A percentile compares a stretch with the other conserved stretches of the same genome.
These are phyloP conservation scores for Aix galericulata DNA, from an alignment of 2,113 vertebrate species.

Conservation along the genomic window DNA sequence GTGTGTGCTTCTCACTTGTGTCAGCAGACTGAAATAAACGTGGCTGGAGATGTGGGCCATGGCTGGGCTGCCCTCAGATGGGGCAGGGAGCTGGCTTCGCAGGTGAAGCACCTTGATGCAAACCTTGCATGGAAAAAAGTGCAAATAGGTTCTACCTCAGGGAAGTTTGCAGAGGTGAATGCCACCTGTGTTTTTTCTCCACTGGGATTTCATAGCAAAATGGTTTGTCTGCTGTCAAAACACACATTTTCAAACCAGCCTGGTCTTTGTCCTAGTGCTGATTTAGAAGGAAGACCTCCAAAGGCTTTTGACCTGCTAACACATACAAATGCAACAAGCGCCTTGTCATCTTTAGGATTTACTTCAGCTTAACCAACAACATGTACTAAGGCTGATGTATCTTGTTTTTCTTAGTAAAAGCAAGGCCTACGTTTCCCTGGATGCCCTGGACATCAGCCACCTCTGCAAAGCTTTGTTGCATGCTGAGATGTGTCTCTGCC, in stretches of 20 bases:
- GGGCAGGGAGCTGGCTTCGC: background rate
- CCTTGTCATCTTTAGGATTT: background rate
- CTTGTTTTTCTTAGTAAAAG: background rate
- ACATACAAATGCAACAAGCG: background rate
- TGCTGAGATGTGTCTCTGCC: background rate
- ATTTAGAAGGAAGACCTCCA: background rate
- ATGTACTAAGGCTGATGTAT: background rate
- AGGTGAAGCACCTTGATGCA: background rate
- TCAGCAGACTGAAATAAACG: background rate
- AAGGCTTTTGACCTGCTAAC: background rate
- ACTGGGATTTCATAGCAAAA: background rate
- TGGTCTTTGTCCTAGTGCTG: background rate
- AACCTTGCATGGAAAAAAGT: background rate
- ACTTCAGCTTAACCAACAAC: background rate
- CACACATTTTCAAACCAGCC: background rate
- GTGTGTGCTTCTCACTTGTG: background rate
- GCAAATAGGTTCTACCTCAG: background rate
- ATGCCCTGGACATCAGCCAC: background rate
- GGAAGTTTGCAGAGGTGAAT: background rate
- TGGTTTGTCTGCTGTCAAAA: background rate
- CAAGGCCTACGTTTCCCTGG: background rate
- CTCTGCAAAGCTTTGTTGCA: background rate
- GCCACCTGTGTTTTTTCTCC: background rate
- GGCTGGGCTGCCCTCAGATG: background rate
- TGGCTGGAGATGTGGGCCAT: accelerated